phyloP scores from a whole-genome alignment of 2,888 invertebrate genomes.

The Limnephilus auricula region DNA sequence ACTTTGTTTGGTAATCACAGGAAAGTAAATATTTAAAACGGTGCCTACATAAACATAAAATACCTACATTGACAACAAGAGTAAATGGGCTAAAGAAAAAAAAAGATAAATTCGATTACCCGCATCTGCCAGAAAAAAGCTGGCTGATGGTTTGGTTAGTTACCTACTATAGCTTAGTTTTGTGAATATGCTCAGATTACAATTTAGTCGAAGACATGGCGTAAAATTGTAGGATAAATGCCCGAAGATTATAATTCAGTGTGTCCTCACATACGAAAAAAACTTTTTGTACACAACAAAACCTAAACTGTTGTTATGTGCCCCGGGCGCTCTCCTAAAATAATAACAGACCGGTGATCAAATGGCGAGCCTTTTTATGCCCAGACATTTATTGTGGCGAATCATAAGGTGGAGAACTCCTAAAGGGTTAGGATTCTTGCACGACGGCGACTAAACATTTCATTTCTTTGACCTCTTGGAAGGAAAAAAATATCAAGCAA shows the following conservation, averaged over 20 bases:
- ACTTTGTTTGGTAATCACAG: neutral
- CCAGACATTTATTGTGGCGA: slow-evolving; percentile 52
- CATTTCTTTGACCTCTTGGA: slow-evolving; percentile 41
- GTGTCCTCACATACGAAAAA: slow-evolving; percentile 54
- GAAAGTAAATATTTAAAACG: neutral
- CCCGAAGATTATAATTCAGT: slow-evolving; percentile 49
- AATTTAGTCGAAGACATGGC: slow-evolving; percentile 54
- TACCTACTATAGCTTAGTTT: neutral
- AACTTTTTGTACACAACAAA: slow-evolving; percentile 51
- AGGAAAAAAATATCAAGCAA: slow-evolving; percentile 38
- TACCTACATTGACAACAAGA: no score
- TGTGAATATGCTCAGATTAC: slow-evolving; percentile 14
- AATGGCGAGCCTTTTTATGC: slow-evolving; percentile 61
- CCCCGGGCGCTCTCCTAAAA: slow-evolving; percentile 64
- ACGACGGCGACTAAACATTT: slow-evolving; percentile 9
- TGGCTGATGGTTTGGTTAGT: neutral
- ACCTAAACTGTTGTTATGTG: slow-evolving; percentile 57
- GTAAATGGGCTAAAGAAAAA: no score
- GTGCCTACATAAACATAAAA: neutral
- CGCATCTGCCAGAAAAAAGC: slow-evolving; percentile 20
- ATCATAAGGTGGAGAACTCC: slow-evolving; percentile 44
- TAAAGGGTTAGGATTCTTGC: slow-evolving; percentile 49
- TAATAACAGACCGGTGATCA: slow-evolving; percentile 64
- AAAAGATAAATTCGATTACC: neutral
- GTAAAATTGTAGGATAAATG: slow-evolving; percentile 57